Evolutionary conservation across 2,113 vertebrate genomes (phyloP).

Genomic region (Bufo gargarizans): DNA sequence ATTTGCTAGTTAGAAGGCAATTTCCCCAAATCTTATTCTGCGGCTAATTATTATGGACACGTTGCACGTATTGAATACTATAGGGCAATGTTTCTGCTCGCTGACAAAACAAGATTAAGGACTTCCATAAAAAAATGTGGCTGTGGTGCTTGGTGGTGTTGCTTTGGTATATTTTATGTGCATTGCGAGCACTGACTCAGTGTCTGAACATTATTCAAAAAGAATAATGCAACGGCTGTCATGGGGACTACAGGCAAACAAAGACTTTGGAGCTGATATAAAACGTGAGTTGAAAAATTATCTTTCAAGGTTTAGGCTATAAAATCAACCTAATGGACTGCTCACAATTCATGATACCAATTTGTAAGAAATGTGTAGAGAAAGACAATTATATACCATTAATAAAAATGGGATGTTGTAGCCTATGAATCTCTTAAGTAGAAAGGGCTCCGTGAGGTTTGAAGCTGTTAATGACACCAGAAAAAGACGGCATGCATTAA

Average conservation of each 20-base stretch:
- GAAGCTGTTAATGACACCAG: not conserved
- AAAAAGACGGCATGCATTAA: not conserved
- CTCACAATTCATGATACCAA: constrained; percentile 63
- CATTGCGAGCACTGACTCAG: constrained; percentile 67
- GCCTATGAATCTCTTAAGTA: not conserved
- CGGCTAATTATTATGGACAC: constrained; percentile 60
- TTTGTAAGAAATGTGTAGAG: constrained; percentile 37
- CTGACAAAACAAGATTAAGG: constrained; percentile 73
- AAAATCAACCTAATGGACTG: constrained; percentile 57
- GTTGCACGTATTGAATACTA: constrained; percentile 60
- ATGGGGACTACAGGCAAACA: constrained; percentile 64
- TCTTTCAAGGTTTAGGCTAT: constrained; percentile 61
- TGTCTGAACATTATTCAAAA: constrained; percentile 73
- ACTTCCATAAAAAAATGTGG: constrained; percentile 70
- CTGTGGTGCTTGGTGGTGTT: constrained; percentile 61
- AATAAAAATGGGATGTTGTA: not conserved
- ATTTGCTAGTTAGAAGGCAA: constrained; percentile 51
- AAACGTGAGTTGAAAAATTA: constrained; percentile 62
- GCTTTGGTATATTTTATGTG: constrained; percentile 70
- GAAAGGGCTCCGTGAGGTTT: not conserved
- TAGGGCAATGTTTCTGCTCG: constrained; percentile 64
- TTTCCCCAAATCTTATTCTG: constrained; percentile 34
- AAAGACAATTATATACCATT: constrained; percentile 42
- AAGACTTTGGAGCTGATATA: constrained; percentile 64
- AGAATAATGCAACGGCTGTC: constrained; percentile 70